These are phyloP conservation scores for Vidua chalybeata DNA, from an alignment of 2,113 vertebrate species.

Conservation along the genomic window DNA sequence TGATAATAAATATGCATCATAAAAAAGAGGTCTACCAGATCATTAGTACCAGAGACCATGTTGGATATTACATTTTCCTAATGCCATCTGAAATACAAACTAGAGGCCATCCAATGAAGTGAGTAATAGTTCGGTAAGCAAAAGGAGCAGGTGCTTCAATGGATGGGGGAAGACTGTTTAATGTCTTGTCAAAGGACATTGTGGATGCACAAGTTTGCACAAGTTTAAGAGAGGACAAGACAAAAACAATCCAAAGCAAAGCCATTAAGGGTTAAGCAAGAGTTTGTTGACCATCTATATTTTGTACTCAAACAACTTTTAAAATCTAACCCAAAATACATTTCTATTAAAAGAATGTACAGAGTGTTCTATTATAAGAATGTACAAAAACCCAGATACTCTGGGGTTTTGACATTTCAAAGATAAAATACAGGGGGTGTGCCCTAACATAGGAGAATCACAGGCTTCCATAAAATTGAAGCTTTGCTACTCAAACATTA, in stretches of 20 bases:
- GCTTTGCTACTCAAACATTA: background rate
- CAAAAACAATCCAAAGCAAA: background rate
- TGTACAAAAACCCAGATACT: background rate
- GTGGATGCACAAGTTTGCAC: background rate
- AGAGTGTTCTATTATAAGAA: background rate
- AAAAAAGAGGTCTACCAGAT: background rate
- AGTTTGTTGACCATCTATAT: background rate
- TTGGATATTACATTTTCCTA: background rate
- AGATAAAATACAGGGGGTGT: background rate
- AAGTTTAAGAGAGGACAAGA: background rate
- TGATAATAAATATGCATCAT: accelerated
- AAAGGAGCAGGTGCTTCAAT: background rate
- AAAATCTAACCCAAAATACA: background rate
- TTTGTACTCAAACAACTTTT: background rate
- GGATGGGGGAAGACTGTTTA: background rate
- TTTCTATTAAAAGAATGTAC: background rate
- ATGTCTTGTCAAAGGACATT: background rate
- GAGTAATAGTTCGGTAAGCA: background rate
- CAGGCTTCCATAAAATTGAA: background rate
- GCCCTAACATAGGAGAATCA: background rate
- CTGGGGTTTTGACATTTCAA: background rate
- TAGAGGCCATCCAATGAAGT: background rate
- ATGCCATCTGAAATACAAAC: background rate
- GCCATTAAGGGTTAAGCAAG: background rate
- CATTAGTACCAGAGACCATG: background rate